Conservation (phyloP, 2,797 vertebrate genomes). For the Novumbra hubbsi region DNA sequence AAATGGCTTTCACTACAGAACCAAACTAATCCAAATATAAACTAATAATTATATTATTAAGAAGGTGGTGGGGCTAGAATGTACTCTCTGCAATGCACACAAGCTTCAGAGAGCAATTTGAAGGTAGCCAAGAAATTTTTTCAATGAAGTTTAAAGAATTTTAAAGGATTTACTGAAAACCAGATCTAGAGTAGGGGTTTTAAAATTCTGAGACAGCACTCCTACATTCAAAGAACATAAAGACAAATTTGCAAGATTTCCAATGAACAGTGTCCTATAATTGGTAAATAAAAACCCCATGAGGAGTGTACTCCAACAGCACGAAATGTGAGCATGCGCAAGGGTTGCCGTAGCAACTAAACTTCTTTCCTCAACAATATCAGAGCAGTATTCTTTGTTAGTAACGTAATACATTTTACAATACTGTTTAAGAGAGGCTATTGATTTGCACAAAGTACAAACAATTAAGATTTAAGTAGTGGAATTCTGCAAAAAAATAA, state of each 20-base stretch:
- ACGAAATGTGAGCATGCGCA: constrained; percentile 18
- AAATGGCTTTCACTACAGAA: too few relatives aligned
- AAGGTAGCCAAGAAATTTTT: too few relatives aligned
- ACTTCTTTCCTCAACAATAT: constrained; percentile 11
- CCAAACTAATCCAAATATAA: too few relatives aligned
- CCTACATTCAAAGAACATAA: too few relatives aligned
- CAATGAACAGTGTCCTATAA: not conserved
- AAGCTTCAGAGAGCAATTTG: too few relatives aligned
- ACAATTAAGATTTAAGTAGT: not conserved
- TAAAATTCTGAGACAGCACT: too few relatives aligned
- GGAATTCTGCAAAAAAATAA: not conserved
- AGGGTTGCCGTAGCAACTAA: constrained; percentile 57
- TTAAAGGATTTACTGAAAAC: too few relatives aligned
- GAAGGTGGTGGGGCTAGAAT: too few relatives aligned
- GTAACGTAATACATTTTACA: not conserved
- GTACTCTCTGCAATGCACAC: too few relatives aligned
- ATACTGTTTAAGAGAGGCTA: not conserved
- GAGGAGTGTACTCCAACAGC: not conserved
- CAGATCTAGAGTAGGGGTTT: too few relatives aligned
- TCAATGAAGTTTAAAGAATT: too few relatives aligned
- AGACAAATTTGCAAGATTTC: not conserved
- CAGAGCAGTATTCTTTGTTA: not conserved
- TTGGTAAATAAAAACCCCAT: not conserved
- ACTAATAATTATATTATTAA: too few relatives aligned
- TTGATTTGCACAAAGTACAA: not conserved